Percentiles rank a stretch among this genome's conserved stretches.
These are phyloP conservation scores for Bufo gargarizans DNA, from an alignment of 2,113 vertebrate genomes.

Conservation along the genomic window DNA sequence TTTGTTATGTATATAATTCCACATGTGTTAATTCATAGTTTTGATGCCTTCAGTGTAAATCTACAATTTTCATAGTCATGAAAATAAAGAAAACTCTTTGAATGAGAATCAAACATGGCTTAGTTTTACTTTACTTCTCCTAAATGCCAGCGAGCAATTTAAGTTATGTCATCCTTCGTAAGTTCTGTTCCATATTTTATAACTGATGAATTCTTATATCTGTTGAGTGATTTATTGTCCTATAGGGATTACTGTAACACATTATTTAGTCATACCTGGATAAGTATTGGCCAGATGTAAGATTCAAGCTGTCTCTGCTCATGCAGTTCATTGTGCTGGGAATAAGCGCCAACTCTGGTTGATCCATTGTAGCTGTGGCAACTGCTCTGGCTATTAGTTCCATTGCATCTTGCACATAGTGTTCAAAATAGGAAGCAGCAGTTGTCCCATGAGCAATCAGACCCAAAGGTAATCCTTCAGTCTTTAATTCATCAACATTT, in stretches of 20 bases:
- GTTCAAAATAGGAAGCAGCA: slow-evolving; percentile 83
- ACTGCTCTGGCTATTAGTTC: slow-evolving; percentile 89
- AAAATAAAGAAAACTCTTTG: no score
- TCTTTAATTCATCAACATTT: slow-evolving; percentile 89
- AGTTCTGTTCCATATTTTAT: background rate
- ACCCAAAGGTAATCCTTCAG: slow-evolving; percentile 89
- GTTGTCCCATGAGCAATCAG: slow-evolving; percentile 92
- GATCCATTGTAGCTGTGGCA: slow-evolving; percentile 83
- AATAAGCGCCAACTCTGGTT: slow-evolving; percentile 89
- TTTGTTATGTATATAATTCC: no score
- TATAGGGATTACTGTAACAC: background rate
- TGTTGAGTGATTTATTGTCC: background rate
- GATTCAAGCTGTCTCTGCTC: slow-evolving; percentile 76
- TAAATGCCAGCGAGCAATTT: background rate
- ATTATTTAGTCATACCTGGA: slow-evolving; percentile 78
- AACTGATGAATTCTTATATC: background rate
- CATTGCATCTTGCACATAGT: slow-evolving; percentile 92
- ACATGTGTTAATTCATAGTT: no score
- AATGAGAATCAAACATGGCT: background rate
- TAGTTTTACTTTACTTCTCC: background rate
- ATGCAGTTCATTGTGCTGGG: slow-evolving; percentile 94
- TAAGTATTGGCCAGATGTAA: slow-evolving; percentile 91
- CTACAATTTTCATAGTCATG: no score
- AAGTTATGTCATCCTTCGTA: background rate
- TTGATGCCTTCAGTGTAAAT: no score